Evolutionary conservation across 2,113 vertebrate species (phyloP).

Genomic region (Tupaia chinensis): DNA sequence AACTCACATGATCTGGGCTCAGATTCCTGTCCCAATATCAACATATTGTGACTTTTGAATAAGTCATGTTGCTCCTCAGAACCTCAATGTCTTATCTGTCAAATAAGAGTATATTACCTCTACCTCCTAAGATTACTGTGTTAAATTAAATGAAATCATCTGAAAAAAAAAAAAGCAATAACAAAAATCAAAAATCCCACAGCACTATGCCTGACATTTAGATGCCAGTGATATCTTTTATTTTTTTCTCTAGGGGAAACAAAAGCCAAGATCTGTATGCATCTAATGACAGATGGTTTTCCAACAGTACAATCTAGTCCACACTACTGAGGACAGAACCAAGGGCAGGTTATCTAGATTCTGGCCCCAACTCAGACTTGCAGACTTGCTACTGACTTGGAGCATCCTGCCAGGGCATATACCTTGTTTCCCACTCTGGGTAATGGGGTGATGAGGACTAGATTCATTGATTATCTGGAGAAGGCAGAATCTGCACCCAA

Average conservation of each 20-base stretch:
- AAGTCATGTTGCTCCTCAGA: neutral
- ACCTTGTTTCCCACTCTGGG: neutral
- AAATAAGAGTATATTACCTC: slow-evolving; percentile 23
- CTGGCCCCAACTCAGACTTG: slow-evolving; percentile 10
- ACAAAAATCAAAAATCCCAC: neutral
- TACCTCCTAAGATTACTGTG: neutral
- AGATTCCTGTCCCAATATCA: neutral
- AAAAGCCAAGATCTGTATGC: neutral
- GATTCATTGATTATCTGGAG: slow-evolving; percentile 22
- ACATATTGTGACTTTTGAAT: neutral
- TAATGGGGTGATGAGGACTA: slow-evolving; percentile 10
- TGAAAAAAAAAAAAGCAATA: neutral
- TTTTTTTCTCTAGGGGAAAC: slow-evolving; percentile 43
- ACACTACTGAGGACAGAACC: neutral
- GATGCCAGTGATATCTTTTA: neutral
- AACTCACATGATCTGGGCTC: neutral
- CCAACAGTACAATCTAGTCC: neutral
- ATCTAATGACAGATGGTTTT: slow-evolving; percentile 13
- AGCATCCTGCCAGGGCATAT: neutral
- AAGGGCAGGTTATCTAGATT: neutral
- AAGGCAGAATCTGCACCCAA: slow-evolving; percentile 56
- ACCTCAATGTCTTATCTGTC: neutral
- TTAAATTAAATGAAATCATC: slow-evolving; percentile 52
- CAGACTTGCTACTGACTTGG: neutral
- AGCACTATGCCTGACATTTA: slow-evolving; percentile 57